Percentiles rank a stretch among this genome's conserved stretches.
These are phyloP conservation scores for Octonoba sinensis DNA, from an alignment of 2,888 invertebrate genomes.

Conservation along the genomic window DNA sequence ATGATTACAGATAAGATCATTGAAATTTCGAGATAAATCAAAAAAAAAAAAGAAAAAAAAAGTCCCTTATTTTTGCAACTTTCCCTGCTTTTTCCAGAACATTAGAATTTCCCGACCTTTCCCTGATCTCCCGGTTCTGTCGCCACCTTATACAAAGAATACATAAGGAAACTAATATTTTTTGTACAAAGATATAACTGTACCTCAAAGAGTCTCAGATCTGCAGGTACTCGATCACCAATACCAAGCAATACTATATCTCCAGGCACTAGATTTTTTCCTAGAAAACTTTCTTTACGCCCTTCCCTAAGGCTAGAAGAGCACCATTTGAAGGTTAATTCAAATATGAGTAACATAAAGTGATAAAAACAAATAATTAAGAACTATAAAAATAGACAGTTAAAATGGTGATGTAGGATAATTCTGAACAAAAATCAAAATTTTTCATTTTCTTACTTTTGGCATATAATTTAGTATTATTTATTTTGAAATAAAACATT, in stretches of 20 bases:
- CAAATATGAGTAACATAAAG: neutral
- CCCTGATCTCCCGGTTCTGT: too few relatives aligned
- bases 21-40: too few relatives aligned
- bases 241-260: conserved; percentile 93
- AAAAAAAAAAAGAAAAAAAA: too few relatives aligned
- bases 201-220: conserved; percentile 90
- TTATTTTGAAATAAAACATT: neutral
- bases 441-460: neutral
- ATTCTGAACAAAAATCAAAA: neutral
- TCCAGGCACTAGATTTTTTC: conserved; percentile 95
- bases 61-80: too few relatives aligned
- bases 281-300: conserved; percentile 88
- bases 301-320: conserved; percentile 85
- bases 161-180: too few relatives aligned
- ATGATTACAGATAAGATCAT: too few relatives aligned
- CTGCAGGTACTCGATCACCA: conserved; percentile 97
- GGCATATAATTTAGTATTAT: neutral
- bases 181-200: conserved; percentile 59
- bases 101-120: too few relatives aligned
- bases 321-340: conserved; percentile 9
- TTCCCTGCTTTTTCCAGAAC: too few relatives aligned
- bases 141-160: too few relatives aligned
- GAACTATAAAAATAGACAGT: neutral
- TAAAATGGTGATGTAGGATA: neutral
- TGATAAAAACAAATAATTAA: neutral